These are phyloP conservation scores for Diloba caeruleocephala DNA, from an alignment of 2,888 invertebrate species.

Conservation along the genomic window DNA sequence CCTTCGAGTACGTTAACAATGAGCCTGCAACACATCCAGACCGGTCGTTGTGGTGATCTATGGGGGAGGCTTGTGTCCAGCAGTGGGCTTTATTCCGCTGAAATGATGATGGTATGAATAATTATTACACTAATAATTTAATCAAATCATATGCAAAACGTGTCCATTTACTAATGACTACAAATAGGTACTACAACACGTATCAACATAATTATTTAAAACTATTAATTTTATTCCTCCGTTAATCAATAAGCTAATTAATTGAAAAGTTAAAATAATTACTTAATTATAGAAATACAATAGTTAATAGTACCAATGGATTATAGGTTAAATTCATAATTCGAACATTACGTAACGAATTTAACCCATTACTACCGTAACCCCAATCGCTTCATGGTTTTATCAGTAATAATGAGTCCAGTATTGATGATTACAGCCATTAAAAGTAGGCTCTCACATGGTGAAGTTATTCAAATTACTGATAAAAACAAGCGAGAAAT, in stretches of 20 bases:
- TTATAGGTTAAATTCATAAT: not conserved
- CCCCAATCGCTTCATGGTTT: slow-evolving; percentile 39
- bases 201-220: slow-evolving; percentile 5
- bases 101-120: no score
- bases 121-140: no score
- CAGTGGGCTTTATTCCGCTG: no score
- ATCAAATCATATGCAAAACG: no score
- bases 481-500: slow-evolving; percentile 52
- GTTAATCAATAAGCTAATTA: not conserved
- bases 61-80: no score
- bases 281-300: slow-evolving; percentile 7
- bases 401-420: slow-evolving; percentile 29
- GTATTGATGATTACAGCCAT: slow-evolving; percentile 28
- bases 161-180: no score
- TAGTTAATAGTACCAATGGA: not conserved
- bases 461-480: slow-evolving; percentile 34
- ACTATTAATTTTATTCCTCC: slow-evolving; percentile 4
- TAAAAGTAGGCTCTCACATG: slow-evolving; percentile 33
- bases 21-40: no score
- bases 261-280: slow-evolving; percentile 4
- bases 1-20: no score
- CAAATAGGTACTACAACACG: no score
- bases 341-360: slow-evolving; percentile 37
- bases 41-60: no score
- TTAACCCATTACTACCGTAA: slow-evolving; percentile 39